These are phyloP conservation scores for Hymenopus coronatus DNA, from an alignment of 2,888 invertebrate genomes.

Conservation along the genomic window DNA sequence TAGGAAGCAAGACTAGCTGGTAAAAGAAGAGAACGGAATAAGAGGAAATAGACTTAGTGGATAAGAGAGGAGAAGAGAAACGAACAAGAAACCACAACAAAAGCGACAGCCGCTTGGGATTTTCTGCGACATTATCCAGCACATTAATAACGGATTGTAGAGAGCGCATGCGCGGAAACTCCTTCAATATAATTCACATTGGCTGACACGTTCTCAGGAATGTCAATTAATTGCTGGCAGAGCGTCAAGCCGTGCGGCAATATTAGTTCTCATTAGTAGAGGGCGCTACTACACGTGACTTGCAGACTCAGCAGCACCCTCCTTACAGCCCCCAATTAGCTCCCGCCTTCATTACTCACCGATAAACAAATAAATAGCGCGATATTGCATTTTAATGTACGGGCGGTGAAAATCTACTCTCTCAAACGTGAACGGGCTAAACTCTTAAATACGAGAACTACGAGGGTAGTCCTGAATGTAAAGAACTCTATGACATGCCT, in stretches of 20 bases:
- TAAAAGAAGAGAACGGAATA: background rate
- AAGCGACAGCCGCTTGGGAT: background rate
- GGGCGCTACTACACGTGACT: background rate
- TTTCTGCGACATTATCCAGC: background rate
- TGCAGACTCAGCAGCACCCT: background rate
- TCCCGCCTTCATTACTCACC: background rate
- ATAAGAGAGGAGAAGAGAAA: background rate
- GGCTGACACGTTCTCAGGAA: slow-evolving; percentile 6
- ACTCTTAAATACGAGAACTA: too few relatives aligned
- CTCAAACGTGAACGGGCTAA: too few relatives aligned
- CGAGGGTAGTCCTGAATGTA: too few relatives aligned
- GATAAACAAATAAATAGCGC: background rate
- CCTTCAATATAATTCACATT: background rate
- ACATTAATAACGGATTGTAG: background rate
- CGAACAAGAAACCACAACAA: background rate
- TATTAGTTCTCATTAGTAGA: slow-evolving; percentile 10
- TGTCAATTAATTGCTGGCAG: slow-evolving; percentile 13
- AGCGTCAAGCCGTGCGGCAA: slow-evolving; percentile 5
- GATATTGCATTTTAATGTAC: too few relatives aligned
- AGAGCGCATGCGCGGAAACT: background rate
- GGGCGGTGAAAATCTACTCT: too few relatives aligned
- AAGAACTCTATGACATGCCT: too few relatives aligned
- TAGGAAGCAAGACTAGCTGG: too few relatives aligned
- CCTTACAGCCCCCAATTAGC: background rate
- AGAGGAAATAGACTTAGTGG: too few relatives aligned